Base-by-base conservation (phyloP, 2,113 vertebrate species). In the Helogale parvula region DNA sequence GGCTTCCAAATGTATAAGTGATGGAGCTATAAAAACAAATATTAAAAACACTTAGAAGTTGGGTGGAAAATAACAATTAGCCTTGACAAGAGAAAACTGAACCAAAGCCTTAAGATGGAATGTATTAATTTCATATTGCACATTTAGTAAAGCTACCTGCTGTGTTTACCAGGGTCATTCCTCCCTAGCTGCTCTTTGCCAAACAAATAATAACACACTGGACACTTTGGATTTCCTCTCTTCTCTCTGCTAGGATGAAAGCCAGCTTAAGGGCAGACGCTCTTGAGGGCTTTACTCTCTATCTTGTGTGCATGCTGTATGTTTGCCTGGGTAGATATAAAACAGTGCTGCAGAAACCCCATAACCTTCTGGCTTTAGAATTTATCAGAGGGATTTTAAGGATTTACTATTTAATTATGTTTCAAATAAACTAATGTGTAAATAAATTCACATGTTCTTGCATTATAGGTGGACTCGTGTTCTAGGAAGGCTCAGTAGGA, bases 61-160 rank as follows among this genome's bases (percentile, higher is more conserved):
- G 52, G 66, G 80, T 74, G 45, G 54, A 96, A 79, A 92, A 94
- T 50, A 76, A 80, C 45, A 85, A 95, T 88, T 88, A 95, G 25
- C n/a, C 60, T 82, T 96, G 81, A 95, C 71, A 92, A 80, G 29
- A 89, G 54, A 89, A 94, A 79, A 96, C 57, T 57, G 87, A 94
- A 69, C 38, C 47, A 77, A n/a, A 93, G 13, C 50, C 15, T 57
- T 50, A 90, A 96, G 38, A 88, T 54, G 23, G 60, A 94, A 88
- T 72, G 25, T 7, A 66, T 69, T 85, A 54, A 88, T 97, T 96
- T 98, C 79, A 72, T 33, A 47, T 7, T 89, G 21, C 29, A 45
- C 7, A 7, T 81, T 96, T 95, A 83, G 41, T 79, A 82, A 88
- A 81, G 77, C 66, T 89, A 91, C 82, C 79, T 92, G 68, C 86